A percentile compares a stretch with the other conserved stretches of the same genome.
Conservation (phyloP, 2,113 vertebrate genomes). For the Pterophyllum scalare region DNA sequence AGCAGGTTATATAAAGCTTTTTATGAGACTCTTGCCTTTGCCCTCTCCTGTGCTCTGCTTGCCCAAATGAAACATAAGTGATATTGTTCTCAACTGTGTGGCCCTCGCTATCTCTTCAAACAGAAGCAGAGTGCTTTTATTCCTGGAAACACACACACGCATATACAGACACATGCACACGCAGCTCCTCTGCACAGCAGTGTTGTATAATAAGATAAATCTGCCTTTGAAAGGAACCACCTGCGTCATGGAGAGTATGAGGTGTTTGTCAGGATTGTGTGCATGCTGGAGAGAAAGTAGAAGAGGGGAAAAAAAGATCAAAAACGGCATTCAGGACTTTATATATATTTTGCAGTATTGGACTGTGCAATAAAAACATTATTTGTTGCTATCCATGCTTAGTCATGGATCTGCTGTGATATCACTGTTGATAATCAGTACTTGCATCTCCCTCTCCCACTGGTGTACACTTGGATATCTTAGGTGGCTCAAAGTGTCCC, state of each 20-base stretch:
- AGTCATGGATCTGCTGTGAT: too few species aligned
- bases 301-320: neutral
- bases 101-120: constrained; percentile 59
- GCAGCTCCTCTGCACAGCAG: neutral
- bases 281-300: neutral
- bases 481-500: neutral
- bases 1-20: constrained; percentile 55
- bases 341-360: neutral
- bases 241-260: constrained; percentile 75
- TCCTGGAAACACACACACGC: constrained; percentile 23
- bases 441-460: too few species aligned
- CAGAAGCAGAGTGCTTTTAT: constrained; percentile 52
- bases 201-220: constrained; percentile 71
- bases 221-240: constrained; percentile 53
- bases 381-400: neutral
- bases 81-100: constrained; percentile 42
- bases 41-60: neutral
- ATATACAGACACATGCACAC: constrained; percentile 18
- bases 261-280: constrained; percentile 24
- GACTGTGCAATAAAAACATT: neutral
- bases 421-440: too few species aligned
- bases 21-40: constrained; percentile 32
- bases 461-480: neutral
- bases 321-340: neutral
- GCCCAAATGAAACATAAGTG: constrained; percentile 53